Percentiles rank a stretch among this genome's conserved stretches.
Conservation (phyloP, 2,113 vertebrate species). For the Callorhinus ursinus region DNA sequence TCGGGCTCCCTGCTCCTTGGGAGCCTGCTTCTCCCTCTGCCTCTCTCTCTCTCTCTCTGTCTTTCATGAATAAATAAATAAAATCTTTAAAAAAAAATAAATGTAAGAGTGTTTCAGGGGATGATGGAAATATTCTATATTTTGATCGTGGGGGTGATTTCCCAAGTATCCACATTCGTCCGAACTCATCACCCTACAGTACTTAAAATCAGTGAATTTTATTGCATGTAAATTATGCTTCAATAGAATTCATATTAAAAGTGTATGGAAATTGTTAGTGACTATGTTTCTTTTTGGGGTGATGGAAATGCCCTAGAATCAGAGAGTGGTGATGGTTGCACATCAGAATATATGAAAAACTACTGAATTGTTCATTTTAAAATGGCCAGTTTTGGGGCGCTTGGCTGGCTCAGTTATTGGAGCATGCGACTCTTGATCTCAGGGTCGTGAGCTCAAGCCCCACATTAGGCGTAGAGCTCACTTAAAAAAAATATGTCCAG, state of each 20-base stretch:
- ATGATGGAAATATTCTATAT: conserved; percentile 32
- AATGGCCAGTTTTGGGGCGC: not conserved
- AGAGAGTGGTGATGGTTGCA: not conserved
- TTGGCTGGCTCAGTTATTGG: not conserved
- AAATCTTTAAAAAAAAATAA: not conserved
- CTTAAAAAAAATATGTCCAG: not conserved
- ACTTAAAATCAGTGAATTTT: conserved; percentile 4
- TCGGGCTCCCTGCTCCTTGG: no score
- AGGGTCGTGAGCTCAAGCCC: not conserved
- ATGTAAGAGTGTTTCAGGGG: conserved; percentile 1
- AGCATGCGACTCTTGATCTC: not conserved
- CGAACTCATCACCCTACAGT: not conserved
- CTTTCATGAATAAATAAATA: no score
- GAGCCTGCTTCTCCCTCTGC: no score
- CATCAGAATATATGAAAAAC: not conserved
- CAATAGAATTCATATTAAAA: conserved; percentile 24
- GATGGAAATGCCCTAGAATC: conserved; percentile 25
- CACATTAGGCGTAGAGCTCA: not conserved
- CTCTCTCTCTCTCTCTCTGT: no score
- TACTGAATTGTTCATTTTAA: not conserved
- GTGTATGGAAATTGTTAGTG: not conserved
- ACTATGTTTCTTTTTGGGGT: not conserved
- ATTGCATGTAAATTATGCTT: conserved; percentile 14
- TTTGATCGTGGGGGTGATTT: conserved; percentile 7
- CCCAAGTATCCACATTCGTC: not conserved